phyloP scores from a whole-genome alignment of 2,888 invertebrate species.

The Conops quadrifasciatus region DNA sequence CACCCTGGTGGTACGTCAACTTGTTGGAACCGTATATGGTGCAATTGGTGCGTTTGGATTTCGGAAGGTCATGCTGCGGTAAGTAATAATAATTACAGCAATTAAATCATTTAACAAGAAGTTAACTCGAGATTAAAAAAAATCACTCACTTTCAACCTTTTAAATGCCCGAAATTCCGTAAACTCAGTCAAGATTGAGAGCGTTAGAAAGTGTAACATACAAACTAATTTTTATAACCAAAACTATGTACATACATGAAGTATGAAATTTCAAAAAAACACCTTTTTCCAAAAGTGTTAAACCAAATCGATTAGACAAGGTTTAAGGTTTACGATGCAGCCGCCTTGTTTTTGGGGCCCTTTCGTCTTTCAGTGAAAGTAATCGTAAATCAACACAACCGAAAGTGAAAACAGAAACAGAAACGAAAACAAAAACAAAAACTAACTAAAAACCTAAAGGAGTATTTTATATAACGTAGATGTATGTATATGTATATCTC shows the following conservation, averaged over 20 bases:
- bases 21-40: slow-evolving; percentile 94
- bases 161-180: too few species aligned
- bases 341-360: neutral
- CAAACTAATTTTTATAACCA: too few species aligned
- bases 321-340: neutral
- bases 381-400: slow-evolving; percentile 10
- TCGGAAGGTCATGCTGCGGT: slow-evolving; percentile 92
- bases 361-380: slow-evolving; percentile 21
- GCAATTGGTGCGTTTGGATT: slow-evolving; percentile 88
- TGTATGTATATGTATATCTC: too few species aligned
- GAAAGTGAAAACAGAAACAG: slow-evolving; percentile 6
- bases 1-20: slow-evolving; percentile 96
- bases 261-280: too few species aligned
- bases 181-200: too few species aligned
- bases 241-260: too few species aligned
- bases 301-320: neutral
- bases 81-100: too few species aligned
- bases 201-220: too few species aligned
- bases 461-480: too few species aligned
- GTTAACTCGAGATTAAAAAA: neutral
- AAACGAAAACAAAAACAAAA: slow-evolving; percentile 14
- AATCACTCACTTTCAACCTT: neutral
- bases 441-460: too few species aligned
- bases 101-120: too few species aligned
- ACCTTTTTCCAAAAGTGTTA: neutral